Evolutionary conservation across 2,113 vertebrate species (phyloP).

Genomic region (Petroica traversi): DNA sequence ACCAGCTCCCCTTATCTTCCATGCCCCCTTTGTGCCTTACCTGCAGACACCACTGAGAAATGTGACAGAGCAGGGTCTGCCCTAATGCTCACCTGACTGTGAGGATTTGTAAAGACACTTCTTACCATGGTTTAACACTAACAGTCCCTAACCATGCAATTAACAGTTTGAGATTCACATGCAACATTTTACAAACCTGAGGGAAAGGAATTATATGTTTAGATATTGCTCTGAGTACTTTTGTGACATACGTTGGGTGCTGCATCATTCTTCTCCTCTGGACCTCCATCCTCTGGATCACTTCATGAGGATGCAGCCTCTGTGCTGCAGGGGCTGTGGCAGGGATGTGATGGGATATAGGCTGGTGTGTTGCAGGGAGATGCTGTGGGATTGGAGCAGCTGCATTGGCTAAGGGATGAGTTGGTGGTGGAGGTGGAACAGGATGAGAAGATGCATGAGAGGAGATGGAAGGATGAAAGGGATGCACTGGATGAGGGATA

Average conservation of each 20-base stretch:
- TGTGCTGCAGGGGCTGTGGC: constrained; percentile 87
- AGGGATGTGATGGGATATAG: constrained; percentile 89
- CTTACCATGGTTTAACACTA: constrained; percentile 10
- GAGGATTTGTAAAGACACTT: not conserved
- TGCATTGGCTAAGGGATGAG: constrained; percentile 85
- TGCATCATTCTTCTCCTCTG: constrained; percentile 97
- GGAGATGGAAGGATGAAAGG: constrained; percentile 89
- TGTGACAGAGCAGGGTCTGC: not conserved
- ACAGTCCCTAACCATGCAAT: constrained; percentile 13
- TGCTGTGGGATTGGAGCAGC: constrained; percentile 87
- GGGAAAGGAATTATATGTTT: constrained; percentile 43
- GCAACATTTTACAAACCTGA: constrained; percentile 53
- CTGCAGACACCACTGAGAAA: not conserved
- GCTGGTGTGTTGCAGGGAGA: constrained; percentile 87
- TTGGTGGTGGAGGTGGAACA: constrained; percentile 83
- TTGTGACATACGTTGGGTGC: constrained; percentile 90
- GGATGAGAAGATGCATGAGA: constrained; percentile 87
- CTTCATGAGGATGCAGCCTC: constrained; percentile 93
- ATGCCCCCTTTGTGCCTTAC: not conserved
- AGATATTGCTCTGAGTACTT: constrained; percentile 55
- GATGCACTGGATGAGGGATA: constrained; percentile 91
- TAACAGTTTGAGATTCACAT: constrained; percentile 7
- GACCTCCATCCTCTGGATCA: constrained; percentile 96
- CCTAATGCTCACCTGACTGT: rapidly evolving
- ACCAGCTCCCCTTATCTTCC: not conserved